A percentile compares a stretch with the other conserved stretches of the same genome.
Evolutionary conservation across 2,888 invertebrate species (phyloP).

Genomic region (Vannuccia rotundouncinata): DNA sequence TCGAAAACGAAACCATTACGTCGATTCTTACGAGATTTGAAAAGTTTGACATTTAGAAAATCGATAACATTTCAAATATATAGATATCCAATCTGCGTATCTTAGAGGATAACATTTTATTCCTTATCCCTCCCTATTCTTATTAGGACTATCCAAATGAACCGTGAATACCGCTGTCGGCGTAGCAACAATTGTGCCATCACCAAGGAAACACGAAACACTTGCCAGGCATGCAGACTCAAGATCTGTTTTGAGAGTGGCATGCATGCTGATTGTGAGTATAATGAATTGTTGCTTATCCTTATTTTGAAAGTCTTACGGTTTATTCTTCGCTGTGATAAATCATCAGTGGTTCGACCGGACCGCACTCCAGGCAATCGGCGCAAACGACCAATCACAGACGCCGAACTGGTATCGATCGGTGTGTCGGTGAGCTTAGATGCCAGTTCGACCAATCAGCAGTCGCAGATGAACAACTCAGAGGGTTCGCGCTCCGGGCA

Average conservation of each 20-base stretch:
- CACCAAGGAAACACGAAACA: slow-evolving; percentile 34
- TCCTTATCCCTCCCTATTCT: no score
- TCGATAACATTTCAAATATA: no score
- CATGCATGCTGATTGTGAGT: slow-evolving; percentile 33
- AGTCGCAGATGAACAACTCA: no score
- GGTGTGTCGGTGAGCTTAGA: background rate
- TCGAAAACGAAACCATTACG: no score
- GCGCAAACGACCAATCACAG: slow-evolving; percentile 27
- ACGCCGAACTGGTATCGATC: background rate
- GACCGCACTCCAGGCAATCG: slow-evolving; percentile 39
- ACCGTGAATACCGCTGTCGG: slow-evolving; percentile 29
- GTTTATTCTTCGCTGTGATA: background rate
- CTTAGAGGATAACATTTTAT: no score
- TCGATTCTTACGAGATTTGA: no score
- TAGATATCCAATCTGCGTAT: no score
- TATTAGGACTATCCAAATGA: slow-evolving; percentile 30
- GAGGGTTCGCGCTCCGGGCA: no score
- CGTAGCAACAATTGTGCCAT: slow-evolving; percentile 27
- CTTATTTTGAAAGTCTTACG: background rate
- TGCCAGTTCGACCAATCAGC: no score
- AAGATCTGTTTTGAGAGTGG: slow-evolving; percentile 28
- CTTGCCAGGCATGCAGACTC: slow-evolving; percentile 35
- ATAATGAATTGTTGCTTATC: background rate
- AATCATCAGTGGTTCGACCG: slow-evolving; percentile 37
- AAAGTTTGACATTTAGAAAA: no score